phyloP scores from a whole-genome alignment of 2,797 vertebrate species.

The Chelon labrosus region DNA sequence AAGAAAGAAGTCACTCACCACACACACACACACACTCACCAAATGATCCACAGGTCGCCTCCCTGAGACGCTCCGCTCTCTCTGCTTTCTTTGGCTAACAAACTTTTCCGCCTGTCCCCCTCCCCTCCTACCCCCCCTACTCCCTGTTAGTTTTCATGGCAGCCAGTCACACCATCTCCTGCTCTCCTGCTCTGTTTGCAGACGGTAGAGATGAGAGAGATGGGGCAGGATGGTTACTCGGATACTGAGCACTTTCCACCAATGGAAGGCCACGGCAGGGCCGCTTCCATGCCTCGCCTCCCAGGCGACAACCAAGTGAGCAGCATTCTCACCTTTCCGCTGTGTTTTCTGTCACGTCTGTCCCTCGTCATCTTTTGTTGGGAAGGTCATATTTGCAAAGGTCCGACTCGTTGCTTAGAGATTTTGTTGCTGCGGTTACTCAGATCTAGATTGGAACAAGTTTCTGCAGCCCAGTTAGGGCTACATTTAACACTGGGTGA shows the following conservation, averaged over 20 bases:
- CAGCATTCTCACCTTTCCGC: constrained; percentile 87
- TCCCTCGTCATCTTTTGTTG: constrained; percentile 49
- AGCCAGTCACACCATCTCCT: constrained; percentile 83
- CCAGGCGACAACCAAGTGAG: constrained; percentile 99
- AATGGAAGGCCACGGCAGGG: constrained; percentile 95
- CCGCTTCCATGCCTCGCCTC: constrained; percentile 97
- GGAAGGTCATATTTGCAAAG: constrained; percentile 34
- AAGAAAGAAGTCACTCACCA: constrained; percentile 11
- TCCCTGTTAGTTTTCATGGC: constrained; percentile 68
- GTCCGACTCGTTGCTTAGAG: constrained; percentile 60
- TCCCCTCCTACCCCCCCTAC: constrained; percentile 22
- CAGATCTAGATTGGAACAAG: constrained; percentile 18
- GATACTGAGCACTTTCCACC: constrained; percentile 95
- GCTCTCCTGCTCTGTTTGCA: constrained; percentile 89
- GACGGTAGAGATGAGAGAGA: constrained; percentile 97
- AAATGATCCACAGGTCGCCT: constrained; percentile 45
- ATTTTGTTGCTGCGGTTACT: constrained; percentile 41
- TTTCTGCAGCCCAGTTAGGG: neutral
- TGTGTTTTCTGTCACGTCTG: constrained; percentile 54
- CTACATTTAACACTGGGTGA: neutral
- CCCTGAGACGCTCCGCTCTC: constrained; percentile 49
- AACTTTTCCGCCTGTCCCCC: constrained; percentile 49
- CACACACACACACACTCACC: constrained; percentile 29
- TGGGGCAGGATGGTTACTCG: constrained; percentile 94
- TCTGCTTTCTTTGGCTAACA: constrained; percentile 62